A percentile compares a stretch with the other conserved stretches of the same genome.
These are phyloP conservation scores for Mormyrus iriodes DNA, from an alignment of 2,113 vertebrate genomes.

Conservation along the genomic window DNA sequence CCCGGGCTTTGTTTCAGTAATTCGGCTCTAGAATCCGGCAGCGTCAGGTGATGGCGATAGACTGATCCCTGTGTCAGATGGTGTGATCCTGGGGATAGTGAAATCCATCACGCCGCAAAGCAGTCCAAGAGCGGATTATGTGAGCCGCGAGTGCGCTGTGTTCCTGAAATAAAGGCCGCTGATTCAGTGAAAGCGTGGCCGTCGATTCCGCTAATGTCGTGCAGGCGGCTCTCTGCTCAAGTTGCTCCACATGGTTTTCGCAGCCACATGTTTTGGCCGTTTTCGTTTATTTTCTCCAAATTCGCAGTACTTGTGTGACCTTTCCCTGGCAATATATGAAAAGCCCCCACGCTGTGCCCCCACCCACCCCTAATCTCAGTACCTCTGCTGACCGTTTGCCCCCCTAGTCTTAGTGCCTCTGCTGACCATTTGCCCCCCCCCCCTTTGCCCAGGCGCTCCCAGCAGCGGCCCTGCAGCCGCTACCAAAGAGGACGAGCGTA, in stretches of 20 bases:
- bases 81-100: not conserved
- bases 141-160: not conserved
- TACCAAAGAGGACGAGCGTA: constrained; percentile 87
- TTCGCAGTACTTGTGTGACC: not conserved
- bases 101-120: not conserved
- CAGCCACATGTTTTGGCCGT: not conserved
- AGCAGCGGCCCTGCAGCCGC: constrained; percentile 73
- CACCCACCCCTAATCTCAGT: not conserved
- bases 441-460: constrained; percentile 52
- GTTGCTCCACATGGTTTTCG: not conserved
- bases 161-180: not conserved
- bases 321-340: not conserved
- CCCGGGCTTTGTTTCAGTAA: not conserved
- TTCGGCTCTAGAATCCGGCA: not conserved
- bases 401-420: not conserved
- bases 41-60: not conserved
- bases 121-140: not conserved
- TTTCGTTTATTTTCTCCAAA: not conserved
- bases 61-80: not conserved
- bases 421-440: not conserved
- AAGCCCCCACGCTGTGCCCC: not conserved
- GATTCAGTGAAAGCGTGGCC: not conserved
- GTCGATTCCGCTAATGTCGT: not conserved
- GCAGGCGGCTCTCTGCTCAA: not conserved
- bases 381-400: not conserved